phyloP scores from a whole-genome alignment of 2,888 invertebrate genomes.

The Lasioglossum marginatum region DNA sequence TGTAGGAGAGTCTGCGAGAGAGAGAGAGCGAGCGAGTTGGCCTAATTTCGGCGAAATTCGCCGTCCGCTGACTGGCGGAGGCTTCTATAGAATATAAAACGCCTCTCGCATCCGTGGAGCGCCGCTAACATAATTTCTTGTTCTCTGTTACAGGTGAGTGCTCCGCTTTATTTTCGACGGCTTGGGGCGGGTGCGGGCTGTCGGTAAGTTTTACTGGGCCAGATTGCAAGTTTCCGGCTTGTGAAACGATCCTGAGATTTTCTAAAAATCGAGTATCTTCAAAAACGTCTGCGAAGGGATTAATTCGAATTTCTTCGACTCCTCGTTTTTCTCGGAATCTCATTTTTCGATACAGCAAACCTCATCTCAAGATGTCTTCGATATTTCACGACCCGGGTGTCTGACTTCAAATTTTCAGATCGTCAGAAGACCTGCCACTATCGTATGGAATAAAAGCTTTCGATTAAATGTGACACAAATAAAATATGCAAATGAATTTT shows the following conservation, averaged over 20 bases:
- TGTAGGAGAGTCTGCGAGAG: not conserved
- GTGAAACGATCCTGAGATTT: not conserved
- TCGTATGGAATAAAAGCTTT: not conserved
- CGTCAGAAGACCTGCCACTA: not conserved
- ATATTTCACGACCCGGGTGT: not conserved
- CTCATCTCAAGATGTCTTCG: no score
- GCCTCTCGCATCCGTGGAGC: not conserved
- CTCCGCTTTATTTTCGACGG: not conserved
- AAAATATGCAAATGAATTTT: no score
- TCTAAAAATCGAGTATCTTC: not conserved
- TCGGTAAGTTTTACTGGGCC: not conserved
- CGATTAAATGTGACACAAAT: no score
- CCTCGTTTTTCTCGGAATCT: no score
- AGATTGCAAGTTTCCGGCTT: not conserved
- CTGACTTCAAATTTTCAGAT: not conserved
- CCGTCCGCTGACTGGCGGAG: not conserved
- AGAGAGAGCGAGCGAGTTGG: not conserved
- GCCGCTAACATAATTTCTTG: not conserved
- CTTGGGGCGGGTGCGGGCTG: not conserved
- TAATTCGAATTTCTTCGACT: not conserved
- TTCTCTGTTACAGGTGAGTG: slow-evolving; percentile 40
- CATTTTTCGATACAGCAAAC: no score
- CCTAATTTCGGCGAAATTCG: slow-evolving; percentile 1
- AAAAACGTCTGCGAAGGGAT: not conserved
- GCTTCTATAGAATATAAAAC: not conserved